These are phyloP conservation scores for Nephila pilipes DNA, from an alignment of 1,140 invertebrate genomes.

Conservation along the genomic window DNA sequence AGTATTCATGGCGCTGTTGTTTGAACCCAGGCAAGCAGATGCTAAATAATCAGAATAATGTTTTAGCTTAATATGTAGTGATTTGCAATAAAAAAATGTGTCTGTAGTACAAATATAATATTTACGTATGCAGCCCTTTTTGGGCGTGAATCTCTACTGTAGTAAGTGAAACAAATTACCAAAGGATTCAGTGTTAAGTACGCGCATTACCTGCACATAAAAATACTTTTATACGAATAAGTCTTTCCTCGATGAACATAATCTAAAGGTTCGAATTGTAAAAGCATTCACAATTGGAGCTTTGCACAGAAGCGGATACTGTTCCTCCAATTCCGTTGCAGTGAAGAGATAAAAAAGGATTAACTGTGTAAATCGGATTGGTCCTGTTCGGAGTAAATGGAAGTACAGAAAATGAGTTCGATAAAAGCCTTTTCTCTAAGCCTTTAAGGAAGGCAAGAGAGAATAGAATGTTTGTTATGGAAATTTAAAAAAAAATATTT, in stretches of 20 bases:
- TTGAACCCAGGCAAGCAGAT: too few species aligned
- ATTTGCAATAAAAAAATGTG: too few species aligned
- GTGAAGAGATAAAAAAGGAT: not conserved
- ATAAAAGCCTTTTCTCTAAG: not conserved
- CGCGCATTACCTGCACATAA: too few species aligned
- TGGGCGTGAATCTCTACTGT: too few species aligned
- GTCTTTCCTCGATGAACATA: not conserved
- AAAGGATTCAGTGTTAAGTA: too few species aligned
- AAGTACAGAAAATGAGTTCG: not conserved
- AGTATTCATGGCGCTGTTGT: too few species aligned
- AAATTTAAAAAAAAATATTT: not conserved
- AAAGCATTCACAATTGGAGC: not conserved
- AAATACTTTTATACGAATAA: not conserved
- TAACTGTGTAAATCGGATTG: constrained; percentile 5
- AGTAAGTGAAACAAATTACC: too few species aligned
- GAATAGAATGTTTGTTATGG: not conserved
- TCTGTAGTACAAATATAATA: too few species aligned
- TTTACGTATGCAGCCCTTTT: too few species aligned
- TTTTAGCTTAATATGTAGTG: too few species aligned
- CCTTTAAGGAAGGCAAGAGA: not conserved
- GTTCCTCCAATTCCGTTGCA: not conserved
- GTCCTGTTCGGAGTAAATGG: not conserved
- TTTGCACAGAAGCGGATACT: not conserved
- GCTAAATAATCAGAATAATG: too few species aligned
- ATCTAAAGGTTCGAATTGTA: not conserved